Evolutionary conservation across 1,140 invertebrate genomes (phyloP).

Genomic region (Chymomyza costata): DNA sequence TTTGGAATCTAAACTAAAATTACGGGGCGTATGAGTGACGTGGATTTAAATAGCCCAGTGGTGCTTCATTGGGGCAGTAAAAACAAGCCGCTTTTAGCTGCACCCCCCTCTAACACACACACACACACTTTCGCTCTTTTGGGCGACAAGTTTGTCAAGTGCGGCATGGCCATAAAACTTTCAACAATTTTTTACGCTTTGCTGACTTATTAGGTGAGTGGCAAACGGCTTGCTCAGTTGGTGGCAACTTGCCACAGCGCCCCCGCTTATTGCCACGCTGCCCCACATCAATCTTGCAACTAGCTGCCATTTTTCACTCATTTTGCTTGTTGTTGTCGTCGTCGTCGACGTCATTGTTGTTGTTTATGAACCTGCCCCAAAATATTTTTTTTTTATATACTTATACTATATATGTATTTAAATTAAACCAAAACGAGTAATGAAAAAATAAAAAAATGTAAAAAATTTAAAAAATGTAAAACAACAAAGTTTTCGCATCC

Average conservation of each 20-base stretch:
- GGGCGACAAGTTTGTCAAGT: constrained; percentile 13
- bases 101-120: constrained; percentile 12
- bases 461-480: background rate
- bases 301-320: too few relatives aligned
- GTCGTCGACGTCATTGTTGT: constrained; percentile 2
- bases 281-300: too few relatives aligned
- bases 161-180: constrained; percentile 51
- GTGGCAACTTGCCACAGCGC: background rate
- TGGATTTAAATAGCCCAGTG: background rate
- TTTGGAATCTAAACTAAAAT: background rate
- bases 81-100: too few relatives aligned
- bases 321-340: background rate
- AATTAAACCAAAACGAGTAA: too few relatives aligned
- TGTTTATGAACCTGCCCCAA: background rate
- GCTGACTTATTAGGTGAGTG: constrained; percentile 53
- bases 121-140: background rate
- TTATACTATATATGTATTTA: background rate
- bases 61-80: too few relatives aligned
- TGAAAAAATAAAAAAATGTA: background rate
- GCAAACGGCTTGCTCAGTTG: constrained; percentile 7
- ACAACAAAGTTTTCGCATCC: constrained; percentile 23
- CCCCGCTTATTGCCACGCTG: too few relatives aligned
- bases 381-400: background rate
- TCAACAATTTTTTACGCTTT: constrained; percentile 41
- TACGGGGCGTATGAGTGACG: constrained; percentile 36